These are phyloP conservation scores for Agriopis marginaria DNA, from an alignment of 2,888 invertebrate genomes.

Conservation along the genomic window DNA sequence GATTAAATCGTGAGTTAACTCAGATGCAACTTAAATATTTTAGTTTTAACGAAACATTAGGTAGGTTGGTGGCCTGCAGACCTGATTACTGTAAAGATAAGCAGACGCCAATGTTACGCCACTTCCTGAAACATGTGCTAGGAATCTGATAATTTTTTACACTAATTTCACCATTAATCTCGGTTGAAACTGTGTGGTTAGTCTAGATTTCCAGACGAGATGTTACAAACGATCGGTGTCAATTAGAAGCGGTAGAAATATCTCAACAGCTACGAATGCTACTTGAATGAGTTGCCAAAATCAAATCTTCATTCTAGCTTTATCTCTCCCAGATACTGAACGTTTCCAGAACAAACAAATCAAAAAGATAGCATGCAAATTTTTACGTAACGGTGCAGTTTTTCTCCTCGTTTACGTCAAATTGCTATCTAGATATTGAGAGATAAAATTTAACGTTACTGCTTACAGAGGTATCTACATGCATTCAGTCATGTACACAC, in stretches of 20 bases:
- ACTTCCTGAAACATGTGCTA: conserved; percentile 50
- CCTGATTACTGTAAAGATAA: conserved; percentile 55
- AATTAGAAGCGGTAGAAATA: conserved; percentile 31
- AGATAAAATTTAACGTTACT: conserved; percentile 33
- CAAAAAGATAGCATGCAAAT: conserved; percentile 29
- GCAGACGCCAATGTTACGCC: conserved; percentile 57
- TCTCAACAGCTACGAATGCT: conserved; percentile 21
- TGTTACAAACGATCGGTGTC: conserved; percentile 29
- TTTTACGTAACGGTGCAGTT: conserved; percentile 37
- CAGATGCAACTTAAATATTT: conserved; percentile 63
- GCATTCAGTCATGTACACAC: conserved; percentile 34
- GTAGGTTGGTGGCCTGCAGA: conserved; percentile 51
- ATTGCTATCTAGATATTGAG: conserved; percentile 27
- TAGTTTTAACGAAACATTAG: conserved; percentile 63
- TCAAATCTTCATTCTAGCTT: conserved; percentile 13
- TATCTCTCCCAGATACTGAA: conserved; percentile 29
- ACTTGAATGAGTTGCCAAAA: conserved; percentile 21
- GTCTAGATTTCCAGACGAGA: conserved; percentile 41
- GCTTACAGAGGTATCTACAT: conserved; percentile 28
- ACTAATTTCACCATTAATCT: conserved; percentile 47
- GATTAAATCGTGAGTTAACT: conserved; percentile 40
- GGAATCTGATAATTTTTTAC: conserved; percentile 52
- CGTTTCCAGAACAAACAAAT: conserved; percentile 33
- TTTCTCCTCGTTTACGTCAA: conserved; percentile 32
- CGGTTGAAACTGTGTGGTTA: conserved; percentile 27